Percentiles rank a stretch among this genome's conserved stretches.
These are phyloP conservation scores for Drosophila busckii DNA, from an alignment of 1,140 invertebrate species.

Conservation along the genomic window DNA sequence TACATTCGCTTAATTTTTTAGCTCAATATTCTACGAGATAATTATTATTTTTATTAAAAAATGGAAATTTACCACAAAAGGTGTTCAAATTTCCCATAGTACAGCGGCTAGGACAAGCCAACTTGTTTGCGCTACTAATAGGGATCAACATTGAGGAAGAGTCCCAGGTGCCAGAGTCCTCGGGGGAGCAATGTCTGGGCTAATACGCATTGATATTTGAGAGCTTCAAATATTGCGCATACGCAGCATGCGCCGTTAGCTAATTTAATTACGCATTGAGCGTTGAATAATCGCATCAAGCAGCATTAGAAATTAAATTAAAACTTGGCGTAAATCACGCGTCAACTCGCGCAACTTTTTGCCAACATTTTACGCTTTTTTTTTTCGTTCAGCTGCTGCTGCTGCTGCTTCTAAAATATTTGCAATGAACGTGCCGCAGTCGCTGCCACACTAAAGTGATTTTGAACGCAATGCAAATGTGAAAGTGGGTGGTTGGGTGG, in stretches of 20 bases:
- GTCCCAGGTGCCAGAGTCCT: no score
- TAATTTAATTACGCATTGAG: conserved; percentile 60
- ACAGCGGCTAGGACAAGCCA: no score
- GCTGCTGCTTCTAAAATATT: conserved; percentile 48
- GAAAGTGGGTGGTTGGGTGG: background rate
- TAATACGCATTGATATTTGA: conserved; percentile 48
- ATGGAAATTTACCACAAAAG: no score
- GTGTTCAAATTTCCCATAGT: no score
- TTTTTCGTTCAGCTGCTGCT: no score
- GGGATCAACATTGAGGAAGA: conserved; percentile 72
- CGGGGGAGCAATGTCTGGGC: background rate
- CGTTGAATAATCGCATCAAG: conserved; percentile 64
- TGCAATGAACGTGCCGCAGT: conserved; percentile 42
- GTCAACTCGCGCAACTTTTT: no score
- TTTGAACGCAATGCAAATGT: conserved; percentile 38
- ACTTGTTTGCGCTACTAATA: conserved; percentile 73
- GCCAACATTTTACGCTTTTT: no score
- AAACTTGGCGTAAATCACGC: conserved; percentile 69
- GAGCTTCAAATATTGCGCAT: conserved; percentile 27
- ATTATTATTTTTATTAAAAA: no score
- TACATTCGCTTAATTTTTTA: no score
- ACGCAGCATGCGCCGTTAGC: conserved; percentile 46
- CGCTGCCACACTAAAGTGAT: conserved; percentile 32
- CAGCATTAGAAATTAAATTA: conserved; percentile 70
- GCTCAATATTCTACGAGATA: no score